These are phyloP conservation scores for Oreotragus oreotragus DNA, from an alignment of 2,113 vertebrate genomes.

Conservation along the genomic window DNA sequence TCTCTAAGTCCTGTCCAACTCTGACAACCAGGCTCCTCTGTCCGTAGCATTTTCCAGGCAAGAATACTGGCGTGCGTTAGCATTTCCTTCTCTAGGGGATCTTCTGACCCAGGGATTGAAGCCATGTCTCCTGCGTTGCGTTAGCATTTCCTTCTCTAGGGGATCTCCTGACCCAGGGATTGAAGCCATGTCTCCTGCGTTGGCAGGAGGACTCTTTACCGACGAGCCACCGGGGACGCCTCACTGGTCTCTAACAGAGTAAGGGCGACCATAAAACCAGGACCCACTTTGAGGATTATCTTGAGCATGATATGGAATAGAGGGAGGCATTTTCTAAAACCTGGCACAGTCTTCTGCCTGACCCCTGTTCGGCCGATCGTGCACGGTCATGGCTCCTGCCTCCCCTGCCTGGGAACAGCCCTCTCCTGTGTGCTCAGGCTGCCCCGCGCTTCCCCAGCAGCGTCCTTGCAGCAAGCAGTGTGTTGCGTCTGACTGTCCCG, in stretches of 20 bases:
- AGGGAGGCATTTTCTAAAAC: not conserved
- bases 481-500: not conserved
- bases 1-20: not conserved
- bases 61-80: not conserved
- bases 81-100: not conserved
- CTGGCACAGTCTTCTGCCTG: not conserved
- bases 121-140: not conserved
- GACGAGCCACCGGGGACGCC: not conserved
- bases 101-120: not conserved
- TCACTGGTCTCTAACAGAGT: not conserved
- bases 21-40: not conserved
- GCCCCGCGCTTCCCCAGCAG: accelerated
- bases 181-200: not conserved
- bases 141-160: not conserved
- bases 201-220: not conserved
- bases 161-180: not conserved
- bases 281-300: not conserved
- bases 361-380: not conserved
- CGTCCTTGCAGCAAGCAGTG: accelerated
- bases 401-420: too few species aligned
- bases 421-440: too few species aligned
- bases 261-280: not conserved
- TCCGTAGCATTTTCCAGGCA: not conserved
- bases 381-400: not conserved
- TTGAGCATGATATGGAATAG: not conserved